Evolutionary conservation across 1,140 invertebrate genomes (phyloP).

Genomic region (Triops longicaudatus): DNA sequence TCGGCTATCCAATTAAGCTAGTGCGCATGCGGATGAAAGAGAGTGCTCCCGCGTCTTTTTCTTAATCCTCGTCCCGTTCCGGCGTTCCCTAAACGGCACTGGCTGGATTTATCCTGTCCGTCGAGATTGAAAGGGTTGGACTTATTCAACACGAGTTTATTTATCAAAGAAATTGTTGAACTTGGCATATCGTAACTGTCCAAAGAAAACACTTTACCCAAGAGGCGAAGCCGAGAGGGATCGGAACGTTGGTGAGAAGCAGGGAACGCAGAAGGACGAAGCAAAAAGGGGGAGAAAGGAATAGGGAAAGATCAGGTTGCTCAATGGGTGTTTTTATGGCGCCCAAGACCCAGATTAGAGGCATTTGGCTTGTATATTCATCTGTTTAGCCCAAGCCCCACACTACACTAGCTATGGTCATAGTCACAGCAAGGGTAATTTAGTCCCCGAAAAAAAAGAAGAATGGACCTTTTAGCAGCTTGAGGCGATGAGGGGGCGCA

Average conservation of each 20-base stretch:
- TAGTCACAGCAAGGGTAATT: neutral
- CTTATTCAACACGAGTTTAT: neutral
- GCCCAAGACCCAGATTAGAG: conserved; percentile 14
- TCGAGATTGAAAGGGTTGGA: neutral
- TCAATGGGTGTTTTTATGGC: conserved; percentile 8
- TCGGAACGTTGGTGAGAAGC: neutral
- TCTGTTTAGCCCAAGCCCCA: neutral
- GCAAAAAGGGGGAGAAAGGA: conserved; percentile 2
- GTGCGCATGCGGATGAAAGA: neutral
- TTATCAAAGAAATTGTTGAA: neutral
- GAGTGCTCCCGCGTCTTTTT: neutral
- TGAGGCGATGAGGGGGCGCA: neutral
- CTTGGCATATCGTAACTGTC: neutral
- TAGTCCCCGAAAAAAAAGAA: neutral
- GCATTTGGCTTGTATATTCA: neutral
- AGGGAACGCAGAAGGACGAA: conserved; percentile 11
- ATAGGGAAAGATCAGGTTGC: conserved; percentile 6
- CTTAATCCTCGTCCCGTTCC: neutral
- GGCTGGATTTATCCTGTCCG: neutral
- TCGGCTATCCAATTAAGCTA: neutral
- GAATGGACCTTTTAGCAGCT: neutral
- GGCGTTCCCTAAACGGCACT: neutral
- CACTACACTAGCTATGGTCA: neutral
- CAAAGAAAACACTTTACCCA: conserved; percentile 6
- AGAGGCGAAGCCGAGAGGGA: conserved; percentile 16